phyloP scores from a whole-genome alignment of 2,888 invertebrate species.

The Amiota mariae region DNA sequence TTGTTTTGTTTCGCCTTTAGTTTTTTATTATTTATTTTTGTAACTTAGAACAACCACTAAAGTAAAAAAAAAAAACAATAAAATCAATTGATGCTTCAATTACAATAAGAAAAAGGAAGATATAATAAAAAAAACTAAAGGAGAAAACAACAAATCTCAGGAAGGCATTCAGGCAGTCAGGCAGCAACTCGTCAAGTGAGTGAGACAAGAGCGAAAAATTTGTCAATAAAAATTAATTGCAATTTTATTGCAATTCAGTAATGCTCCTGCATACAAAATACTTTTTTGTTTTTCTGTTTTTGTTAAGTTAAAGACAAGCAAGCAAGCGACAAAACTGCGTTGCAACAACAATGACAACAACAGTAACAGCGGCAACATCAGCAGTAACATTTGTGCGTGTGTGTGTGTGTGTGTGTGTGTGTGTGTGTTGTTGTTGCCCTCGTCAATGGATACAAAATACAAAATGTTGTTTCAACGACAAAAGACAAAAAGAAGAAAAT shows the following conservation, averaged over 20 bases:
- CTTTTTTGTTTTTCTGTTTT: slow-evolving; percentile 4
- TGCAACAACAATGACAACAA: too few species aligned
- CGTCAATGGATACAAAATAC: background rate
- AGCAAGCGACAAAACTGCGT: too few species aligned
- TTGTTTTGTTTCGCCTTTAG: slow-evolving; percentile 4
- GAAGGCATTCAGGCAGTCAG: background rate
- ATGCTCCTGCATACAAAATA: slow-evolving; percentile 60
- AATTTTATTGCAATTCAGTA: slow-evolving; percentile 66
- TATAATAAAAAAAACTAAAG: slow-evolving; percentile 18
- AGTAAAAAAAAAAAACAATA: slow-evolving; percentile 13
- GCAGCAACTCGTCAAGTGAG: slow-evolving; percentile 50
- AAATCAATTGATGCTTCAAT: slow-evolving; percentile 41
- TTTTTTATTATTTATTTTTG: too few species aligned
- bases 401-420: too few species aligned
- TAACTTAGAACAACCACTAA: background rate
- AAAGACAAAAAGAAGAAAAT: background rate
- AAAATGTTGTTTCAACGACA: background rate
- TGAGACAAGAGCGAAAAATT: slow-evolving; percentile 52
- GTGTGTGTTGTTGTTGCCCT: too few species aligned
- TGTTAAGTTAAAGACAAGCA: too few species aligned
- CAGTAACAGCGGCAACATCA: background rate
- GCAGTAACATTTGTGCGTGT: background rate
- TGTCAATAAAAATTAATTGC: slow-evolving; percentile 72
- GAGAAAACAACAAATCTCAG: background rate
- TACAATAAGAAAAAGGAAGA: slow-evolving; percentile 45